These are phyloP conservation scores for Hemithea aestivaria DNA, from an alignment of 2,888 invertebrate genomes.

Conservation along the genomic window DNA sequence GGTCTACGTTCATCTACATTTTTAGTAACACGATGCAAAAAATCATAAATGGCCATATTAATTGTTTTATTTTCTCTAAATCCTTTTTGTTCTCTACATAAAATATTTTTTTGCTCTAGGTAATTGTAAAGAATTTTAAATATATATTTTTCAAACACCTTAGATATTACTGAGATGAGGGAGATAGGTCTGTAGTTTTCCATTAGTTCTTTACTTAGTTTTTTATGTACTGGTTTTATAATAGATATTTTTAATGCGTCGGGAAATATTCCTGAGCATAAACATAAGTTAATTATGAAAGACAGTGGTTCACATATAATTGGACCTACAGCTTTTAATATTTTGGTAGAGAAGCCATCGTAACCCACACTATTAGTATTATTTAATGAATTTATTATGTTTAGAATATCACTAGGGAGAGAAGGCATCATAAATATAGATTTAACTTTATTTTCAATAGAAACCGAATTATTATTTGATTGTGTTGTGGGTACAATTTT, in stretches of 20 bases:
- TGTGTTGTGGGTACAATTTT: background rate
- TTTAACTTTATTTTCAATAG: background rate
- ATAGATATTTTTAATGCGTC: constrained; percentile 1
- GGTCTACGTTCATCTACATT: constrained; percentile 2
- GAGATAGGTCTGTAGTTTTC: constrained; percentile 1
- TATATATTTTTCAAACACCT: constrained; percentile 1
- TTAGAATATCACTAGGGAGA: background rate
- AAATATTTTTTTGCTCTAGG: constrained; percentile 1
- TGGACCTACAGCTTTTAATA: constrained; percentile 5
- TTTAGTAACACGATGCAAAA: background rate
- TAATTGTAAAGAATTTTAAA: constrained; percentile 1
- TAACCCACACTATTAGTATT: constrained; percentile 4
- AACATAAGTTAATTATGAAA: constrained; percentile 1
- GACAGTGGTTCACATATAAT: background rate
- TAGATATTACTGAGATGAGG: background rate
- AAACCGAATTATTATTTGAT: background rate
- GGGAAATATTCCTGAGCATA: constrained; percentile 1
- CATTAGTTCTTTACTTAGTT: background rate
- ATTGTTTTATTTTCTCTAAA: constrained; percentile 3
- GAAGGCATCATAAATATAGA: background rate
- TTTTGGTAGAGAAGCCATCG: constrained; percentile 12
- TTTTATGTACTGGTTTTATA: constrained; percentile 7
- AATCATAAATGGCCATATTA: constrained; percentile 5
- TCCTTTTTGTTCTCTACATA: constrained; percentile 2
- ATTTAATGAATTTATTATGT: constrained; percentile 1